These are phyloP conservation scores for Biston stratarius DNA, from an alignment of 2,888 invertebrate genomes.

Conservation along the genomic window DNA sequence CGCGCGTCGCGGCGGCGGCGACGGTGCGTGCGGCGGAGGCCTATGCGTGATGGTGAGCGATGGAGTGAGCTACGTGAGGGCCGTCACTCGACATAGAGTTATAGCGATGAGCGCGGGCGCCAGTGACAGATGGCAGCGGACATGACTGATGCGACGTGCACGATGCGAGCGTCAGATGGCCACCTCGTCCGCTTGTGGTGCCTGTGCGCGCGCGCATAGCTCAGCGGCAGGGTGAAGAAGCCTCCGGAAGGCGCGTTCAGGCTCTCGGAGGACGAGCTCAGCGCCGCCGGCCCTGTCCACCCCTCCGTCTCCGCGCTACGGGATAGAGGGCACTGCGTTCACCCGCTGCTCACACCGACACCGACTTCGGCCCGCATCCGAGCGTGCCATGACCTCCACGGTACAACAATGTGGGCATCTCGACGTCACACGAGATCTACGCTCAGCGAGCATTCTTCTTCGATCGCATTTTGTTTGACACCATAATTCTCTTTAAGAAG, in stretches of 20 bases:
- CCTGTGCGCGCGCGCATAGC: slow-evolving; percentile 92
- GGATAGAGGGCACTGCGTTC: slow-evolving; percentile 43
- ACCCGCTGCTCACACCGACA: slow-evolving; percentile 31
- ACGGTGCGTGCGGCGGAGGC: slow-evolving; percentile 36
- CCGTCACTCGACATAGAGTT: slow-evolving; percentile 20
- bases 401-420: no score
- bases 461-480: not conserved
- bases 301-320: slow-evolving; percentile 72
- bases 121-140: slow-evolving; percentile 21
- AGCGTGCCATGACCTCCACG: not conserved
- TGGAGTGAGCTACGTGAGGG: slow-evolving; percentile 47
- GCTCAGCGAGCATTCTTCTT: not conserved
- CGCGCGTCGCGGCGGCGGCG: slow-evolving; percentile 16
- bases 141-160: slow-evolving; percentile 67
- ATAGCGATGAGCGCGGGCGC: slow-evolving; percentile 19
- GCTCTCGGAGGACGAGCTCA: slow-evolving; percentile 89
- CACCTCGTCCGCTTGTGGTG: slow-evolving; percentile 95
- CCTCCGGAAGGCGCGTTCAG: slow-evolving; percentile 87
- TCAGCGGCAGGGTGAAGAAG: slow-evolving; percentile 90
- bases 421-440: not conserved
- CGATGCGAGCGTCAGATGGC: slow-evolving; percentile 64
- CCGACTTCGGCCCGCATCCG: not conserved
- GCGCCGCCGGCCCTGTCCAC: slow-evolving; percentile 70
- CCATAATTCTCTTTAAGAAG: not conserved
- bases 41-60: slow-evolving; percentile 65